Evolutionary conservation across 2,888 invertebrate species (phyloP).

Genomic region (Cheilosia pagana): DNA sequence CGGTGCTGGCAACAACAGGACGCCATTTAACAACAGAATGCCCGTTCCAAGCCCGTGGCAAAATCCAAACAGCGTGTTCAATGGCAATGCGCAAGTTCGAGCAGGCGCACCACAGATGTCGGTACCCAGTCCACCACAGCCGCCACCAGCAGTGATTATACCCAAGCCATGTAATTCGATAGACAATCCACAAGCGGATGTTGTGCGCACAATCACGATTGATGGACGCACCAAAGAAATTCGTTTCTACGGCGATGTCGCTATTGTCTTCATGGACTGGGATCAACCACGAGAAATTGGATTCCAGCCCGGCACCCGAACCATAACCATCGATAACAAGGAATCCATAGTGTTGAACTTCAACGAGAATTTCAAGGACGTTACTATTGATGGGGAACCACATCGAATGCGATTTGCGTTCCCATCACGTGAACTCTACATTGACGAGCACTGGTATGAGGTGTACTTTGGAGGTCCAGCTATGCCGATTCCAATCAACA

Average conservation of each 20-base stretch:
- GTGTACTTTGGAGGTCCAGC: constrained; percentile 96
- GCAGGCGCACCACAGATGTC: background rate
- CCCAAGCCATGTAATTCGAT: constrained; percentile 82
- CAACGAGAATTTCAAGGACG: constrained; percentile 89
- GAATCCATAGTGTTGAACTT: constrained; percentile 87
- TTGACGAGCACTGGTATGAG: constrained; percentile 95
- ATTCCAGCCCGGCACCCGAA: constrained; percentile 91
- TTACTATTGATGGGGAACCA: constrained; percentile 89
- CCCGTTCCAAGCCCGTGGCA: constrained; percentile 75
- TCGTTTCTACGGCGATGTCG: constrained; percentile 93
- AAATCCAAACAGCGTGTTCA: constrained; percentile 57
- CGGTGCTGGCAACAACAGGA: constrained; percentile 30
- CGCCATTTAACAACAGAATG: constrained; percentile 55
- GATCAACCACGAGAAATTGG: constrained; percentile 93
- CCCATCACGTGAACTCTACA: constrained; percentile 94
- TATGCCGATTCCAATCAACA: constrained; percentile 91
- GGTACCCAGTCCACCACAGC: constrained; percentile 76
- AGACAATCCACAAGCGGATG: constrained; percentile 87
- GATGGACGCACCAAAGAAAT: constrained; percentile 91
- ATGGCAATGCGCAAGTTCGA: constrained; percentile 32
- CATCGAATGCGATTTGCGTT: constrained; percentile 94
- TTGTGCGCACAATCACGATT: constrained; percentile 91
- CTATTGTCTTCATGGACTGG: constrained; percentile 93
- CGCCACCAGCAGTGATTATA: constrained; percentile 76
- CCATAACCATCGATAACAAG: constrained; percentile 90